Conservation (phyloP, 2,888 invertebrate genomes). For the Pandemis corylana region DNA sequence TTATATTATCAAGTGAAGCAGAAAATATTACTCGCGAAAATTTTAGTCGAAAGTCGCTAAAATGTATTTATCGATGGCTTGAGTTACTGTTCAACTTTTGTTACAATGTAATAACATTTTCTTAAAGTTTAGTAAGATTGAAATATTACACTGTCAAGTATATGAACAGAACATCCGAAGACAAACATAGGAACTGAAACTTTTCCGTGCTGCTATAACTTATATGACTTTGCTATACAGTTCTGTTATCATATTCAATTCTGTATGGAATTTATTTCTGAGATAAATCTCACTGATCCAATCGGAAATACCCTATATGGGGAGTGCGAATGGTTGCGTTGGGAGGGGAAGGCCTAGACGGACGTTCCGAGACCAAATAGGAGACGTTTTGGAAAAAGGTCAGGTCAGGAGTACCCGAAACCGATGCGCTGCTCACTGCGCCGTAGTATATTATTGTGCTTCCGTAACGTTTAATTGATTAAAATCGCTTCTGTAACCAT, state of each 20-base stretch:
- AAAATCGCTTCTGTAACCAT: slow-evolving; percentile 7
- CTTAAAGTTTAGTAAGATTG: no score
- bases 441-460: neutral
- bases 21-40: no score
- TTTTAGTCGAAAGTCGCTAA: no score
- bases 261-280: neutral
- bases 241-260: neutral
- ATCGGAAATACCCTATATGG: neutral
- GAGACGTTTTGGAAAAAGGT: no score
- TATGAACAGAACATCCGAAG: neutral
- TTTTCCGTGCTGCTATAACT: neutral
- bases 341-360: no score
- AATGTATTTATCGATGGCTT: no score
- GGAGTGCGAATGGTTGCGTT: no score
- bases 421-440: neutral
- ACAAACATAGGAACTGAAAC: neutral
- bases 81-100: no score
- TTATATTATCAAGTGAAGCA: no score
- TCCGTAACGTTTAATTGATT: slow-evolving; percentile 15
- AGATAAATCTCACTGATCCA: neutral
- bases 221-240: slow-evolving; percentile 3
- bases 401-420: no score
- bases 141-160: neutral
- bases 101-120: no score
- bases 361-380: no score